Percentiles rank a stretch among this genome's conserved stretches.
phyloP scores from a whole-genome alignment of 2,797 vertebrate species.

The Sciurus vulgaris region DNA sequence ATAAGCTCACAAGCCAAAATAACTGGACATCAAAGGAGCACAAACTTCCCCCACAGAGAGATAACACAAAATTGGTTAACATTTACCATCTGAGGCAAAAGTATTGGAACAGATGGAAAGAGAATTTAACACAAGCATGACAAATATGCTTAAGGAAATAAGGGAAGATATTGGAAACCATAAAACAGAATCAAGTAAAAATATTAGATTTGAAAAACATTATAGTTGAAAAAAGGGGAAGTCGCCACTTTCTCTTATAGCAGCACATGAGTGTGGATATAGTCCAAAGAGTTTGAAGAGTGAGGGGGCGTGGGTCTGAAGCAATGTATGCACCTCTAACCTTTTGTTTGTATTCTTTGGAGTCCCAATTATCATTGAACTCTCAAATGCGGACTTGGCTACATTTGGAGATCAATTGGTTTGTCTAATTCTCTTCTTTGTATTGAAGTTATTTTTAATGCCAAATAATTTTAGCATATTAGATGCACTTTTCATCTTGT shows the following conservation, averaged over 20 bases:
- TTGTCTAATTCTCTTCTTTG: background rate
- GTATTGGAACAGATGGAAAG: slow-evolving; percentile 32
- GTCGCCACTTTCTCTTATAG: background rate
- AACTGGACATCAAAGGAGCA: background rate
- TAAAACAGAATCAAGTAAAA: slow-evolving; percentile 44
- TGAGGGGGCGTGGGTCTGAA: background rate
- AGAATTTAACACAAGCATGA: slow-evolving; percentile 34
- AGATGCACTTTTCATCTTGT: background rate
- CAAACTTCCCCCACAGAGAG: background rate
- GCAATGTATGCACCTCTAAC: background rate
- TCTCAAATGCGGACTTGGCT: background rate
- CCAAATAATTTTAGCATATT: background rate
- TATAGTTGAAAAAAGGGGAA: background rate
- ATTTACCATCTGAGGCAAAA: slow-evolving; percentile 31
- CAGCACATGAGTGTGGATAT: background rate
- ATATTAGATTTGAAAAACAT: background rate
- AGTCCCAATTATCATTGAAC: background rate
- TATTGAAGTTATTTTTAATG: background rate
- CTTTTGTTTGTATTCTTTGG: background rate
- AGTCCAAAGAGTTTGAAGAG: background rate
- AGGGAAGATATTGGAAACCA: slow-evolving; percentile 47
- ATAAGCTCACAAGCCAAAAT: background rate
- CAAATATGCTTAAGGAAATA: slow-evolving; percentile 29
- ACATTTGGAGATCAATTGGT: background rate
- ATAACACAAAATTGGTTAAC: background rate